Evolutionary conservation across 2,888 invertebrate species (phyloP).

Genomic region (Drosophila rellima): DNA sequence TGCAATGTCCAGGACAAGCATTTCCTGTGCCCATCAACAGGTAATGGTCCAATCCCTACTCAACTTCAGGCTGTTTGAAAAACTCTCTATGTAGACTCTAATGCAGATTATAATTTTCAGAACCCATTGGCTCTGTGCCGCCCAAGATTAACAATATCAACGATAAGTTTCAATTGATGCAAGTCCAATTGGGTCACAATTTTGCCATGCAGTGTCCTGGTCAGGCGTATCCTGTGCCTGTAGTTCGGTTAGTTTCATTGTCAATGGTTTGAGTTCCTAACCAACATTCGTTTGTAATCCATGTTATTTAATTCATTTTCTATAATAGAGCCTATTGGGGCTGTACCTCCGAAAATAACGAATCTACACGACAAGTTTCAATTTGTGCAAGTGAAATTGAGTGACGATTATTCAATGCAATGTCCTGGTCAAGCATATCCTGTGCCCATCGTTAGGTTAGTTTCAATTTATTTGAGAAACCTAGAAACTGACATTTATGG

Average conservation of each 20-base stretch:
- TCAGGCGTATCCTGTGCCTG: slow-evolving; percentile 91
- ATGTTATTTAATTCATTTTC: neutral
- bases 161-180: slow-evolving; percentile 83
- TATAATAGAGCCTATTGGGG: slow-evolving; percentile 86
- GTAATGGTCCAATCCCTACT: slow-evolving; percentile 87
- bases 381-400: slow-evolving; percentile 86
- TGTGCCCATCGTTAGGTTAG: slow-evolving; percentile 89
- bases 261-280: neutral
- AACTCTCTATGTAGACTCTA: neutral
- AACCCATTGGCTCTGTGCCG: slow-evolving; percentile 87
- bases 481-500: slow-evolving; percentile 34
- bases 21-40: slow-evolving; percentile 88
- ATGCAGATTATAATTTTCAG: slow-evolving; percentile 63
- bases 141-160: slow-evolving; percentile 88
- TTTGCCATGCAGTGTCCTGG: slow-evolving; percentile 91
- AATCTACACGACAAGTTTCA: slow-evolving; percentile 86
- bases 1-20: slow-evolving; percentile 92
- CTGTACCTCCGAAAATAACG: slow-evolving; percentile 88
- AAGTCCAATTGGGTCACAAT: slow-evolving; percentile 79
- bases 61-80: slow-evolving; percentile 92
- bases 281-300: slow-evolving; percentile 19
- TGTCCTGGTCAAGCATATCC: slow-evolving; percentile 93
- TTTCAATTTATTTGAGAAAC: neutral
- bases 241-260: slow-evolving; percentile 87
- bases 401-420: slow-evolving; percentile 88